Conservation (phyloP, 2,888 invertebrate species). For the Spisula subtruncata region DNA sequence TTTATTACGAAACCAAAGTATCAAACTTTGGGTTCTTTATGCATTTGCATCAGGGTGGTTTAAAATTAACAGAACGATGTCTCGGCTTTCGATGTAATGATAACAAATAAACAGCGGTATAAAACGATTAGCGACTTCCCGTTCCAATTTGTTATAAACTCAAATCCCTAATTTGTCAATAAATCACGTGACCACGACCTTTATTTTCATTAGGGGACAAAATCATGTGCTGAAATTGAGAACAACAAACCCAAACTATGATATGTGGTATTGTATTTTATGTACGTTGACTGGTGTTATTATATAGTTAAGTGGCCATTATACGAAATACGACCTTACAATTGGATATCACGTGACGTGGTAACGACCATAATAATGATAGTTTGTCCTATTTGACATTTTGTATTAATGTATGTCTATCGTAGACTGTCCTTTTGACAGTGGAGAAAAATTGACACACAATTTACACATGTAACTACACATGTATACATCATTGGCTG, state of each 20-base stretch:
- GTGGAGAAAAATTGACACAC: constrained; percentile 9
- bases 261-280: background rate
- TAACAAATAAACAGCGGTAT: background rate
- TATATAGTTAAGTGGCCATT: constrained; percentile 17
- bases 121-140: background rate
- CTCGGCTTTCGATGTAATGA: background rate
- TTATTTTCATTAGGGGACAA: background rate
- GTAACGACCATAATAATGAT: constrained; percentile 27
- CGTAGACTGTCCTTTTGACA: constrained; percentile 17
- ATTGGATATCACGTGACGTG: background rate
- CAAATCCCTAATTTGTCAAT: background rate
- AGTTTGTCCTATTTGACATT: constrained; percentile 23
- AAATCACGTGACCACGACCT: background rate
- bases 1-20: background rate
- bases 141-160: background rate
- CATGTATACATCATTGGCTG: background rate
- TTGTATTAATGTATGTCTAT: constrained; percentile 20
- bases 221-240: background rate
- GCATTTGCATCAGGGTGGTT: background rate
- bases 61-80: background rate
- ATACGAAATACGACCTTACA: constrained; percentile 14
- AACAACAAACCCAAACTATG: background rate
- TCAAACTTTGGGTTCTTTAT: background rate
- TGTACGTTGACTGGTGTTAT: background rate
- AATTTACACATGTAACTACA: background rate